Evolutionary conservation across 1,140 invertebrate species (phyloP).

Genomic region (Sinonovacula constricta): DNA sequence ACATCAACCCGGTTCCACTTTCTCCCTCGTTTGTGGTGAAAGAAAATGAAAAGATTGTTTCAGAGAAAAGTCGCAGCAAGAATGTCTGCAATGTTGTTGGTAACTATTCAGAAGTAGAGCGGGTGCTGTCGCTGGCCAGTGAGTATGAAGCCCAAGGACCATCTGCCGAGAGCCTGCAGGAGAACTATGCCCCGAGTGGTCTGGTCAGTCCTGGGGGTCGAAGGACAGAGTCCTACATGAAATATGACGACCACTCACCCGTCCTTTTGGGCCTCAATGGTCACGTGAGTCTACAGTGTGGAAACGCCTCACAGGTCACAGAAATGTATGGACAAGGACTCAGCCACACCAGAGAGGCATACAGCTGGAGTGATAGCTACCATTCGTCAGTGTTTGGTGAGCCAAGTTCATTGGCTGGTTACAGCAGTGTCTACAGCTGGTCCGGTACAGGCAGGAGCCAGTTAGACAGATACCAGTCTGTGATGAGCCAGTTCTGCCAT

Average conservation of each 20-base stretch:
- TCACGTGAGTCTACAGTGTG: conserved; percentile 82
- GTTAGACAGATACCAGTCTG: conserved; percentile 85
- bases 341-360: too few species aligned
- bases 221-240: not conserved
- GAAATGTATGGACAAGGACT: too few species aligned
- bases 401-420: conserved; percentile 77
- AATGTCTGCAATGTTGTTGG: conserved; percentile 1
- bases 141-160: conserved; percentile 56
- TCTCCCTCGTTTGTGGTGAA: conserved; percentile 13
- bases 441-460: conserved; percentile 81
- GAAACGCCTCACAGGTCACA: too few species aligned
- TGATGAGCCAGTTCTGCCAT: conserved; percentile 82
- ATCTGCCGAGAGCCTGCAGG: conserved; percentile 53
- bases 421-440: conserved; percentile 84
- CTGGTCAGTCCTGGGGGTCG: not conserved
- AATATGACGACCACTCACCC: conserved; percentile 20
- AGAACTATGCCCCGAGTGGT: conserved; percentile 2
- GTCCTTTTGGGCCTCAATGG: conserved; percentile 38
- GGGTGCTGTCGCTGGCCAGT: conserved; percentile 5
- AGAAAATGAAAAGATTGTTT: not conserved
- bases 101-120: conserved; percentile 2
- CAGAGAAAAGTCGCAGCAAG: not conserved
- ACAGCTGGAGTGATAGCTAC: conserved; percentile 86
- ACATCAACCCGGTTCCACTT: conserved; percentile 2
- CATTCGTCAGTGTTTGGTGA: conserved; percentile 85